Evolutionary conservation across 2,888 invertebrate genomes (phyloP).

Genomic region (Lumbricus terrestris): DNA sequence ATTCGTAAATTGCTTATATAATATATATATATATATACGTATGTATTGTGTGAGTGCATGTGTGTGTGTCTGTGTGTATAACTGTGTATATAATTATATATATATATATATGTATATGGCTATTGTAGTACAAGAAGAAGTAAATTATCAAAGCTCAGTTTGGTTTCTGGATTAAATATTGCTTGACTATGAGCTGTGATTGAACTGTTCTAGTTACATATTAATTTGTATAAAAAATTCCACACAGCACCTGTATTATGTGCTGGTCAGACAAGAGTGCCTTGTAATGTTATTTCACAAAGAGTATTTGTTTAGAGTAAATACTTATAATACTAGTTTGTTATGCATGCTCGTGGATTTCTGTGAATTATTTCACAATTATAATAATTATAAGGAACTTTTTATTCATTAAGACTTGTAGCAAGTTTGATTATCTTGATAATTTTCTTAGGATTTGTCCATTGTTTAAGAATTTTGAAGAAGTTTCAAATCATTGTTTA

Average conservation of each 20-base stretch:
- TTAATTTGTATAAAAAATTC: not conserved
- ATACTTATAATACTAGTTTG: not conserved
- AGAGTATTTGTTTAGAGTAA: no score
- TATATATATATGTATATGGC: no score
- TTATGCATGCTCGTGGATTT: not conserved
- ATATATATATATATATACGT: no score
- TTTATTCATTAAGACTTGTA: not conserved
- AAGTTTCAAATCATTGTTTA: no score
- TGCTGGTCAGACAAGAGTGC: not conserved
- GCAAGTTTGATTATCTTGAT: not conserved
- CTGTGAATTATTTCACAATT: not conserved
- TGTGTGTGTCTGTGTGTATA: no score
- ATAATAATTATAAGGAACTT: not conserved
- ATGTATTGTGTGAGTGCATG: no score
- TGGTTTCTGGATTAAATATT: not conserved
- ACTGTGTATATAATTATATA: no score
- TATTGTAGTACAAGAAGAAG: not conserved
- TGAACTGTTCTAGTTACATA: not conserved
- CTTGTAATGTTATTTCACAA: no score
- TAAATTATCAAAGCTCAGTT: not conserved
- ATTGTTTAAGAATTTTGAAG: no score
- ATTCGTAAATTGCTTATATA: not conserved
- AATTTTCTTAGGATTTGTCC: no score
- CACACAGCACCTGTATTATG: not conserved
- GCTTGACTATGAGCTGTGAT: not conserved